Evolutionary conservation across 2,888 invertebrate species (phyloP).

Genomic region (Balanococcus diminutus): DNA sequence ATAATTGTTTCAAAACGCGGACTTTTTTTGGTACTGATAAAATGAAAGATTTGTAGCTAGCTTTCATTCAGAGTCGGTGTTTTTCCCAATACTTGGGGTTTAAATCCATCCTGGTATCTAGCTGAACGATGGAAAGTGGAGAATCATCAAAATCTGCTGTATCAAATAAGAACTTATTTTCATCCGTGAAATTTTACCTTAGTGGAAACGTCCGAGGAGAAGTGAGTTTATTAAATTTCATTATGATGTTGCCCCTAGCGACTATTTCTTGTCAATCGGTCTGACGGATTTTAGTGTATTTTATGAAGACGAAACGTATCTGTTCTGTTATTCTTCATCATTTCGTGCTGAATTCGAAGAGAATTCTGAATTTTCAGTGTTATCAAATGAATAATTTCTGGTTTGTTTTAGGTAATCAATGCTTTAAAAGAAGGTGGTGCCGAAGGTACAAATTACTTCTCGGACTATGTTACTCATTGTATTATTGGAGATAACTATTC

Average conservation of each 20-base stretch:
- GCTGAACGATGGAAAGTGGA: conserved; percentile 21
- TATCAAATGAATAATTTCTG: background rate
- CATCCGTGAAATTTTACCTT: conserved; percentile 56
- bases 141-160: background rate
- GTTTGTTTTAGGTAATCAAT: conserved; percentile 47
- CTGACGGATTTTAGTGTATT: too few species aligned
- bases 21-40: background rate
- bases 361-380: background rate
- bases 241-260: background rate
- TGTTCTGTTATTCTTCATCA: background rate
- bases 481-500: conserved; percentile 85
- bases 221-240: conserved; percentile 54
- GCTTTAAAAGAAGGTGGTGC: conserved; percentile 68
- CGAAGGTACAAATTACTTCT: conserved; percentile 84
- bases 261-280: background rate
- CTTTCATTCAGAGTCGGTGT: background rate
- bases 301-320: background rate
- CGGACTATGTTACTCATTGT: conserved; percentile 90
- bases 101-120: background rate
- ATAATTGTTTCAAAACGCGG: too few species aligned
- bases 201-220: conserved; percentile 58
- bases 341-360: too few species aligned
- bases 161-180: conserved; percentile 16
- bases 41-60: background rate
- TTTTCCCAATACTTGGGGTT: background rate